These are phyloP conservation scores for Cantharis lateralis DNA, from an alignment of 2,888 invertebrate species.

Conservation along the genomic window DNA sequence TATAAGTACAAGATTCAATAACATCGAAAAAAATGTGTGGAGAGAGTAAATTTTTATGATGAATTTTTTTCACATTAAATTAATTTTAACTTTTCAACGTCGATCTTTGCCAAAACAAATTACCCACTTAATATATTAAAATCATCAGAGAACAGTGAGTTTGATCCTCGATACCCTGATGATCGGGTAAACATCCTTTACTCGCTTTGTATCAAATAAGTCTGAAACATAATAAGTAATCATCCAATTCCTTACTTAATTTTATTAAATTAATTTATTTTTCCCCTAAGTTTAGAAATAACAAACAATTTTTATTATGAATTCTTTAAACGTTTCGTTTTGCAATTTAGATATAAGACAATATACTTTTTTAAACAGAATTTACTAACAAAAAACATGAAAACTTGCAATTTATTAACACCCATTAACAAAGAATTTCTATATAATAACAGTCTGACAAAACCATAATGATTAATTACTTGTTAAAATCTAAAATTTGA, in stretches of 20 bases:
- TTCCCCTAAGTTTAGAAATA: too few relatives aligned
- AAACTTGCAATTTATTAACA: conserved; percentile 9
- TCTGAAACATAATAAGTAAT: too few relatives aligned
- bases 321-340: background rate
- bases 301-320: background rate
- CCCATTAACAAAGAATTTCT: conserved; percentile 5
- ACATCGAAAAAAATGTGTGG: background rate
- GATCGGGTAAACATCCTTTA: too few relatives aligned
- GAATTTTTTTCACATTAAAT: background rate
- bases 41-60: background rate
- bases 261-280: background rate
- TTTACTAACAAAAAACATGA: background rate
- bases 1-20: background rate
- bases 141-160: background rate
- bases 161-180: too few relatives aligned
- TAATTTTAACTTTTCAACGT: background rate
- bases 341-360: background rate
- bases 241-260: background rate
- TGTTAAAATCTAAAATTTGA: conserved; percentile 40
- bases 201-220: too few relatives aligned
- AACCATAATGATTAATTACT: conserved; percentile 44
- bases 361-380: background rate
- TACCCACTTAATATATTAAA: background rate
- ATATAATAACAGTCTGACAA: conserved; percentile 17
- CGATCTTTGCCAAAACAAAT: background rate